Conservation (phyloP, 2,888 invertebrate species). For the Brenthis daphne region DNA sequence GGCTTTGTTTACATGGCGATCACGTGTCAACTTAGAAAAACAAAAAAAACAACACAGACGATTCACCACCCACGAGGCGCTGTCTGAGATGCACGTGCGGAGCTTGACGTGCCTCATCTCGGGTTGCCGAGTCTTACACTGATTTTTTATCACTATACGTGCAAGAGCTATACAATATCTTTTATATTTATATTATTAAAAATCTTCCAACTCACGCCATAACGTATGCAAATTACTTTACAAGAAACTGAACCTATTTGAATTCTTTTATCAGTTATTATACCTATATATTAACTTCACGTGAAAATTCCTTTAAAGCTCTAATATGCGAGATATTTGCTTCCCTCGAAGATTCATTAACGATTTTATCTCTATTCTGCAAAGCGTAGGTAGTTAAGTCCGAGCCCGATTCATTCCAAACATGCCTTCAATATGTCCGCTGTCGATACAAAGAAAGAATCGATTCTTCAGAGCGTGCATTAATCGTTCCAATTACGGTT, state of each 20-base stretch:
- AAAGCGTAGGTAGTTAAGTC: conserved; percentile 55
- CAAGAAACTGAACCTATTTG: conserved; percentile 13
- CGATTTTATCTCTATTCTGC: conserved; percentile 55
- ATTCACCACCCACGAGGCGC: conserved; percentile 47
- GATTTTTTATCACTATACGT: conserved; percentile 30
- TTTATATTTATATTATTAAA: background rate
- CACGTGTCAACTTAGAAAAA: conserved; percentile 55
- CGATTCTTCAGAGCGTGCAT: conserved; percentile 60
- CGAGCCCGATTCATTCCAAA: conserved; percentile 54
- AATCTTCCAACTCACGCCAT: conserved; percentile 7
- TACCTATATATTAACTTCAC: conserved; percentile 15
- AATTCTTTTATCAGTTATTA: conserved; percentile 18
- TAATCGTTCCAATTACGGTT: conserved; percentile 73
- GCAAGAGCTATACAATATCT: background rate
- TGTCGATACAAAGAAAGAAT: conserved; percentile 66
- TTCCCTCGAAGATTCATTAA: conserved; percentile 44
- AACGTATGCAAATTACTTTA: conserved; percentile 16
- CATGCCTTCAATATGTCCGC: conserved; percentile 64
- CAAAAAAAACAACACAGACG: conserved; percentile 45
- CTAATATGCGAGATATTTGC: conserved; percentile 40
- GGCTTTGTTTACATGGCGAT: conserved; percentile 51
- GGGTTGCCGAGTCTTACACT: conserved; percentile 30
- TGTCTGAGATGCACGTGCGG: conserved; percentile 50
- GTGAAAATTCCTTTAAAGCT: conserved; percentile 28
- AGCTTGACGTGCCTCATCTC: conserved; percentile 45